Evolutionary conservation across 2,797 vertebrate genomes (phyloP).

Genomic region (Babyrousa celebensis): DNA sequence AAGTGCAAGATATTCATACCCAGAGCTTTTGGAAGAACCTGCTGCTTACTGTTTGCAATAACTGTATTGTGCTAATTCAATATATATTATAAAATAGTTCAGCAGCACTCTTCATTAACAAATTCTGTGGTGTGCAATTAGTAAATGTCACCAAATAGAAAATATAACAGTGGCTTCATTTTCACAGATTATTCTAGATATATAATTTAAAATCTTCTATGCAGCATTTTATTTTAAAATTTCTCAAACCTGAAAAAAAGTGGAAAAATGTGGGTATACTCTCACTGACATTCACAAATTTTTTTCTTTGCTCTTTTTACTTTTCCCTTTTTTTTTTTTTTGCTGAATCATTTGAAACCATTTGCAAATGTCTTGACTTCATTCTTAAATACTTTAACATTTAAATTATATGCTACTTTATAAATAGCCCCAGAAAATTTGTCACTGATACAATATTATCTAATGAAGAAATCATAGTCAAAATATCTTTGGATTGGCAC

Average conservation of each 20-base stretch:
- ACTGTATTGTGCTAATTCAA: neutral
- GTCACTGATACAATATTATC: neutral
- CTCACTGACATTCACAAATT: neutral
- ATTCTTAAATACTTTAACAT: neutral
- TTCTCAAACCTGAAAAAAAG: neutral
- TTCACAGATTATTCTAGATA: neutral
- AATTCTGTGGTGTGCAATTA: neutral
- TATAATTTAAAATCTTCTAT: neutral
- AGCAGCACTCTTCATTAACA: neutral
- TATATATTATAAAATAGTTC: neutral
- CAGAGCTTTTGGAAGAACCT: neutral
- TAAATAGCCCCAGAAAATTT: neutral
- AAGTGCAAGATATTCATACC: neutral
- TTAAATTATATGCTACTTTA: neutral
- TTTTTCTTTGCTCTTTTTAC: neutral
- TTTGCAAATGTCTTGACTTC: neutral
- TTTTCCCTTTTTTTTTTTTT: neutral
- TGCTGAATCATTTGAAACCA: neutral
- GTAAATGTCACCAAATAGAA: neutral
- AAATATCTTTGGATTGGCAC: neutral
- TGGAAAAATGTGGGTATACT: fast-evolving
- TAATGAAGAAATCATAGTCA: neutral
- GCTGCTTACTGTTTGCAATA: neutral
- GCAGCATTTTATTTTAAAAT: neutral
- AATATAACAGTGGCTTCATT: neutral